Conservation (phyloP, 2,113 vertebrate genomes). For the Neolamprologus kungweensis region DNA sequence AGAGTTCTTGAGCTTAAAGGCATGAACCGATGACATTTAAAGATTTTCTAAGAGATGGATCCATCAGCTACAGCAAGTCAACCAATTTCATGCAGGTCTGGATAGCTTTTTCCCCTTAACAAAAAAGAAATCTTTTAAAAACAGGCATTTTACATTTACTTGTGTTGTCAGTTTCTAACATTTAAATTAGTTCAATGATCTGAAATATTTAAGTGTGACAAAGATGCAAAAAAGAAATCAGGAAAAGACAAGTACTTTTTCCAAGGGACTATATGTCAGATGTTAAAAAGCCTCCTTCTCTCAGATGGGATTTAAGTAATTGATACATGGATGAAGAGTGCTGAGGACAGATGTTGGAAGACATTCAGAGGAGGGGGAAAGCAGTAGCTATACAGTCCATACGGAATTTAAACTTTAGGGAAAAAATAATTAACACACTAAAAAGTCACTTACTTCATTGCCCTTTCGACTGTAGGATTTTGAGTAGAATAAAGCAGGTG, state of each 20-base stretch:
- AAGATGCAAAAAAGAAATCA: not conserved
- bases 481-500: not conserved
- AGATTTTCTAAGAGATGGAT: not conserved
- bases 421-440: not conserved
- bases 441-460: not conserved
- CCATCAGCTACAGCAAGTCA: not conserved
- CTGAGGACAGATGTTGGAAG: not conserved
- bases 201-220: not conserved
- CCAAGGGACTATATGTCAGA: not conserved
- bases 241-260: not conserved
- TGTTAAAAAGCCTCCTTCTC: not conserved
- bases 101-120: not conserved
- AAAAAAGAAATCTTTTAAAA: not conserved
- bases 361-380: not conserved
- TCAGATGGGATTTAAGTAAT: not conserved
- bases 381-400: not conserved
- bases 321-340: not conserved
- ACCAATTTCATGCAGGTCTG: not conserved
- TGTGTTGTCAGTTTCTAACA: not conserved
- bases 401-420: not conserved
- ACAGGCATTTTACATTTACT: not conserved
- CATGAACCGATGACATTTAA: not conserved
- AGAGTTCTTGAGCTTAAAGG: not conserved
- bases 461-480: fast-evolving
- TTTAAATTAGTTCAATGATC: not conserved